A percentile compares a stretch with the other conserved stretches of the same genome.
These are phyloP conservation scores for Mylabris phalerata DNA, from an alignment of 1,140 invertebrate species.

Conservation along the genomic window DNA sequence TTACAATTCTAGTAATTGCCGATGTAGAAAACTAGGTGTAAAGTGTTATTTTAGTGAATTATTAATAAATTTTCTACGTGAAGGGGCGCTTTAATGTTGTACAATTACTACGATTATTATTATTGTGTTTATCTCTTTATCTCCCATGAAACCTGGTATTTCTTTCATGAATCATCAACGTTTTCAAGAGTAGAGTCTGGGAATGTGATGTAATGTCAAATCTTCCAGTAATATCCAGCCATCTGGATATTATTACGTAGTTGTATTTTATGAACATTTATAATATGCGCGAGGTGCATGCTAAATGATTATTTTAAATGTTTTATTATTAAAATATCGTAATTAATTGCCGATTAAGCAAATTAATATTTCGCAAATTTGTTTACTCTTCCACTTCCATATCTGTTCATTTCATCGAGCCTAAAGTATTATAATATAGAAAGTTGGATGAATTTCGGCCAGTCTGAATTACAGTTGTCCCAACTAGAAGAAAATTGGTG, in stretches of 20 bases:
- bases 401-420: too few species aligned
- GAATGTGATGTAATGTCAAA: conserved; percentile 31
- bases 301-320: conserved; percentile 25
- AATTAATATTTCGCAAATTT: too few species aligned
- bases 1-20: conserved; percentile 22
- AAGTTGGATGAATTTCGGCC: too few species aligned
- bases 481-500: too few species aligned
- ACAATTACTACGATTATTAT: too few species aligned
- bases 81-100: background rate
- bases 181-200: conserved; percentile 25
- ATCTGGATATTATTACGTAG: conserved; percentile 27
- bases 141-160: conserved; percentile 18
- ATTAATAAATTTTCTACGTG: conserved; percentile 9
- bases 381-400: too few species aligned
- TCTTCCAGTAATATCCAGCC: conserved; percentile 25
- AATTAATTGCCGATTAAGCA: too few species aligned
- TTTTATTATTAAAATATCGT: conserved; percentile 3
- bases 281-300: conserved; percentile 29
- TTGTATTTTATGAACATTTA: conserved; percentile 25
- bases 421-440: too few species aligned
- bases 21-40: conserved; percentile 11
- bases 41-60: conserved; percentile 9
- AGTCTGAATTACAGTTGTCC: too few species aligned
- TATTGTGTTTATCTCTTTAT: too few species aligned
- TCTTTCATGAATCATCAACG: conserved; percentile 24